Evolutionary conservation across 2,113 vertebrate species (phyloP), one percentile per base, ranked within the genome.

Genomic region (Ptyas mucosa): DNA sequence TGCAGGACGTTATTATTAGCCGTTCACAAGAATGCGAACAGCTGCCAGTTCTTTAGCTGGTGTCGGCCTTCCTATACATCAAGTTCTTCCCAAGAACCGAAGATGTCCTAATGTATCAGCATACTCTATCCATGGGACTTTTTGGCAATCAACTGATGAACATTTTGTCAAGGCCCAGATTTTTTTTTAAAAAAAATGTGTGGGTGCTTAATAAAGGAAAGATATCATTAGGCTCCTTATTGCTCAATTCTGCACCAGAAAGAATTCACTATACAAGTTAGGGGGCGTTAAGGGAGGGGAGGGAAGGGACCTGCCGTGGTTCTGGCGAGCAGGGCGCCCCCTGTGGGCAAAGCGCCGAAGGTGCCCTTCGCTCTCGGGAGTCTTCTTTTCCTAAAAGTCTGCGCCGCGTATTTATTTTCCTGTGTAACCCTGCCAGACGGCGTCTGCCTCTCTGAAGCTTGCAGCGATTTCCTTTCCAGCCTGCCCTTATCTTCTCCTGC

Each of bases 401-500:
- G 93, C 69, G 92, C 94, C 94, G 94, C 95, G 95, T 95, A 95
- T 97, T 97, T 96, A 94, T 95, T 96, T 96, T 93, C 91, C 95
- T 95, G 57, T 29, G 81, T 81, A 91, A 95, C 95, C 94, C 95
- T 95, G 96, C 96, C 96, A 95, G 95, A 96, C 92, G 92, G 96
- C 96, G 97, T 96, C 97, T 96, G 97, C 97, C 97, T 95, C 29
- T 96, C 96, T 95, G 9, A 49, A 92, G 39, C 75, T 86, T 14
- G 54, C 92, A 75, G 97, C 94, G 96, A 97, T 97, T 97, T 98
- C 97, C 97, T 97, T 94, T 96, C 93, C 97, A 96, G 96, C 94
- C 95, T 5, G 91, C 96, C 97, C 98, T 98, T 98, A 98, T 98
- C 98, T 98, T 96, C 94, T 94, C 92, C 97, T 96, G 98, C 98